Conservation (phyloP, 2,888 invertebrate species). For the Meta bourneti region DNA sequence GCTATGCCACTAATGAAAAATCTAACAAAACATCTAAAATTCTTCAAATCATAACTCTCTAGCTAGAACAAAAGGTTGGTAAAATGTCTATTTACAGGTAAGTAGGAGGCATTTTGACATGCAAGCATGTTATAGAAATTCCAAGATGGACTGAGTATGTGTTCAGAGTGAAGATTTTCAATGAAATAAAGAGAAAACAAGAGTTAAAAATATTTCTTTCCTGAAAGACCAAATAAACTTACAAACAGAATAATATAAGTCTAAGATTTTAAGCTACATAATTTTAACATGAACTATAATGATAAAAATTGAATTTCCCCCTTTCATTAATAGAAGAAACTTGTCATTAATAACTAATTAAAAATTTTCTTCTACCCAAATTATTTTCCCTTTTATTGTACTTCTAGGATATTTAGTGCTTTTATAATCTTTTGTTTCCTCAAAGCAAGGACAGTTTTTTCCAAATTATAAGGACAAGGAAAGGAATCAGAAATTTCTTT, state of each 20-base stretch:
- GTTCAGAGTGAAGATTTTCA: neutral
- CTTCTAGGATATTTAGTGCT: no score
- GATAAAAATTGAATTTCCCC: no score
- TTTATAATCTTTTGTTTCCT: no score
- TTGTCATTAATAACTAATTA: no score
- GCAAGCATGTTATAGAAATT: neutral
- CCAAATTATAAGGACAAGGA: no score
- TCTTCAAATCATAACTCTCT: neutral
- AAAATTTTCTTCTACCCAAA: no score
- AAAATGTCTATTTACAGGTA: neutral
- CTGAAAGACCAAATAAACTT: neutral
- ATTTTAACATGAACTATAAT: neutral
- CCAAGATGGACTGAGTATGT: neutral
- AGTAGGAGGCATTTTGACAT: neutral
- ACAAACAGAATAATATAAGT: neutral
- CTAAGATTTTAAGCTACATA: neutral
- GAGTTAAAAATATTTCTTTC: neutral
- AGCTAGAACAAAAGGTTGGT: neutral
- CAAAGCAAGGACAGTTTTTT: no score
- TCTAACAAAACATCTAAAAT: neutral
- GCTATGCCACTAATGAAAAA: neutral
- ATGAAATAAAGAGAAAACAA: conserved; percentile 11
- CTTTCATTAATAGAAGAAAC: no score
- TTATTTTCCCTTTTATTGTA: no score
- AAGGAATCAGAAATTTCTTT: no score